phyloP scores from a whole-genome alignment of 2,888 invertebrate genomes.

The Anorthoa munda region DNA sequence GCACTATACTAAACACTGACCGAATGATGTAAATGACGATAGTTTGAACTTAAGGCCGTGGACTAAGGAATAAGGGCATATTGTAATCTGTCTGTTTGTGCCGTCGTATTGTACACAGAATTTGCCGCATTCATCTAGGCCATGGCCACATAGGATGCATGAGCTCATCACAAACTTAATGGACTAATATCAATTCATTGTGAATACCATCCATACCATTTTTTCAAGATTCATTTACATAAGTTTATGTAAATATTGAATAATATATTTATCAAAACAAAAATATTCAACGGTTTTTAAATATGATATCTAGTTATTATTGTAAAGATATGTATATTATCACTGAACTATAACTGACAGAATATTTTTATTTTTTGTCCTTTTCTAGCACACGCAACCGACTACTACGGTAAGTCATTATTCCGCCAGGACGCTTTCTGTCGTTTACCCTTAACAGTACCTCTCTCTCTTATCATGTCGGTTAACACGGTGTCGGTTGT shows the following conservation, averaged over 20 bases:
- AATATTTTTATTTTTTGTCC: conserved; percentile 88
- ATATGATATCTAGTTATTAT: conserved; percentile 46
- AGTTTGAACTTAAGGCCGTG: conserved; percentile 56
- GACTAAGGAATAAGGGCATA: conserved; percentile 42
- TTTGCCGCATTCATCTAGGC: conserved; percentile 62
- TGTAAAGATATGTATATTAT: conserved; percentile 65
- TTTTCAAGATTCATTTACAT: conserved; percentile 61
- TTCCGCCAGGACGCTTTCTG: conserved; percentile 91
- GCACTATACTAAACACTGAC: conserved; percentile 57
- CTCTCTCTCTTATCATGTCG: conserved; percentile 76
- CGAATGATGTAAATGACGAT: conserved; percentile 53
- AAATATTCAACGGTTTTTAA: conserved; percentile 64
- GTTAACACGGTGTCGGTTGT: conserved; percentile 88
- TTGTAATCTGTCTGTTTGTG: conserved; percentile 6
- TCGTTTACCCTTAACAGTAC: conserved; percentile 79
- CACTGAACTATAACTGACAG: conserved; percentile 78
- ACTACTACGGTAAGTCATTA: conserved; percentile 99
- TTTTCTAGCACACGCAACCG: conserved; percentile 97
- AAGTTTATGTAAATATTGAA: conserved; percentile 63
- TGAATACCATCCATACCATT: conserved; percentile 73
- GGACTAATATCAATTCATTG: conserved; percentile 76
- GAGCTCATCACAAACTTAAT: conserved; percentile 75
- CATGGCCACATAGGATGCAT: conserved; percentile 75
- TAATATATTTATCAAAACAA: conserved; percentile 62
- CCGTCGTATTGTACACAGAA: conserved; percentile 26